These are phyloP conservation scores for Pseudomyrmex gracilis DNA, from an alignment of 1,140 invertebrate genomes.

Conservation along the genomic window DNA sequence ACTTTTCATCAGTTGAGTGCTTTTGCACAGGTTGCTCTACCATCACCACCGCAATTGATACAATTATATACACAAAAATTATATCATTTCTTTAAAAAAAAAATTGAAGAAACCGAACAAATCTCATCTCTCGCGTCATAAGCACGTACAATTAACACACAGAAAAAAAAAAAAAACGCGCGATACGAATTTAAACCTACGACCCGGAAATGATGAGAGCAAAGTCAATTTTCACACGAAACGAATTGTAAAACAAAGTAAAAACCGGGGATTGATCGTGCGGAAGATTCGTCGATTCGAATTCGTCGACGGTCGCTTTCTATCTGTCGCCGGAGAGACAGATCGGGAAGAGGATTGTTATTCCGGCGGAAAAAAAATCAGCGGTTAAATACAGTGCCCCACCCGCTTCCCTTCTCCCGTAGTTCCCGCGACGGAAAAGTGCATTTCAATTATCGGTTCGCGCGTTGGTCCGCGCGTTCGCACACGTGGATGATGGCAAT, in stretches of 20 bases:
- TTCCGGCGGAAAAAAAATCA: constrained; percentile 35
- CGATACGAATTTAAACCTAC: constrained; percentile 18
- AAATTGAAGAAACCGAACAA: background rate
- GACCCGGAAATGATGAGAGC: constrained; percentile 1
- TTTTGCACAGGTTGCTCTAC: too few relatives aligned
- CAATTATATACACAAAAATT: background rate
- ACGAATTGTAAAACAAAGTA: constrained; percentile 20
- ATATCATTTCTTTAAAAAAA: background rate
- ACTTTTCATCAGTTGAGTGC: background rate
- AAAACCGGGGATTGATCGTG: constrained; percentile 40
- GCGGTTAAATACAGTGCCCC: constrained; percentile 64
- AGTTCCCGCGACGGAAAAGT: constrained; percentile 60
- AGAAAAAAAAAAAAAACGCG: background rate
- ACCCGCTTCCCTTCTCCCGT: too few relatives aligned
- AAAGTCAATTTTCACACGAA: constrained; percentile 41
- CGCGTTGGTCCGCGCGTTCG: constrained; percentile 38
- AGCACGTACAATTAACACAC: background rate
- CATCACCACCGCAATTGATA: background rate
- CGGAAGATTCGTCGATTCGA: constrained; percentile 36
- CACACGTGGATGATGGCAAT: constrained; percentile 63
- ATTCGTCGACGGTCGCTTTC: constrained; percentile 23
- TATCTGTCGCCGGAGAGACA: background rate
- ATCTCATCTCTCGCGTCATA: background rate
- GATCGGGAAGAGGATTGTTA: constrained; percentile 11
- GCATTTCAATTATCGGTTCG: constrained; percentile 74